Base-by-base conservation (phyloP, 2,113 vertebrate species). In the Falcunculus frontatus region DNA sequence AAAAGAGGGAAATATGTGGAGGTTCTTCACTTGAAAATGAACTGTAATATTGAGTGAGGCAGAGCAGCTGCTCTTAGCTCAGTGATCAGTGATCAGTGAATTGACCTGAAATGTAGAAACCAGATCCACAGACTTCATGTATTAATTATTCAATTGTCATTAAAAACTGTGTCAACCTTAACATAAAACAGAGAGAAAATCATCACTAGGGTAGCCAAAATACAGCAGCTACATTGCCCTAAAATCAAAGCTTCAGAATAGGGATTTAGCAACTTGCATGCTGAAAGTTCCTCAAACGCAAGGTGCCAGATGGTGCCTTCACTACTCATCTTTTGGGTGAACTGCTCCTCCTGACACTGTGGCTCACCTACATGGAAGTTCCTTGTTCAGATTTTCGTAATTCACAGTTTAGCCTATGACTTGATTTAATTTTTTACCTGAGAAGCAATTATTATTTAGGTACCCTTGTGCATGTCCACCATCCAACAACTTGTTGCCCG, bases 281-380 rank as follows among this genome's bases (percentile, higher is more conserved):
- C 0, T 46, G 15, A 21, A 42, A 63, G 16, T 63, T 90, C 25
- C 33, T 27, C 13, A 68, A 39, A 46, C 0, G 0, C 32, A 53
- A 79, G 42, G 10, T 76, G 16, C 22, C 37, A 56, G 9, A 39
- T 30, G 10, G 2, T 49, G 41, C 9, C 18, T 56, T 89, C 4
- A 3, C 8, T 47, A 12, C 11, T 8, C 8, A 1, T 11, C 11
- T 64, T 87, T 76, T 39, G 17, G 8, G 25, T 22, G 16, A 10
- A 27, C 32, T 68, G 33, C 6, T 32, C 56, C 25, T 76, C 19
- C 37, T 69, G n/a, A 11, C 20, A 53, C 26, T 46, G 20, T 49
- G 22, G 2, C 3, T 37, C 73, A 65, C 39, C 22, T 79, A 3
- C 25, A 14, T 23, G 6, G 13, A 65, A 70, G 2, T 33, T 62